phyloP scores from a whole-genome alignment of 2,797 vertebrate genomes.

The Loriculus beryllinus region DNA sequence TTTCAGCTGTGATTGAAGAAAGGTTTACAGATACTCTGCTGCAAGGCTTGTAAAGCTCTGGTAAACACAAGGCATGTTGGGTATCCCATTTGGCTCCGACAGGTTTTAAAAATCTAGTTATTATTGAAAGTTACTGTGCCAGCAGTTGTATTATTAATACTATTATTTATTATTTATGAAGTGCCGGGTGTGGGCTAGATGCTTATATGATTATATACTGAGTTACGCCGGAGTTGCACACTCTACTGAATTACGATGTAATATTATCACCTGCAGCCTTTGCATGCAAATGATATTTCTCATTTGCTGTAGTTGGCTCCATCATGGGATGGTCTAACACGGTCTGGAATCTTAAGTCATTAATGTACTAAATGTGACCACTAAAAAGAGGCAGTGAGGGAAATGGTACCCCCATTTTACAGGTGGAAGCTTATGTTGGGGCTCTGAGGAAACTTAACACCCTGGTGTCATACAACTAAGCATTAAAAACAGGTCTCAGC shows the following conservation, averaged over 20 bases:
- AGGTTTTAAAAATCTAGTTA: conserved; percentile 30
- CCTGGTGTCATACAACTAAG: background rate
- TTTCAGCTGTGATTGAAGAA: background rate
- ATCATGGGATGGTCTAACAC: background rate
- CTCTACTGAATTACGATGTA: conserved; percentile 13
- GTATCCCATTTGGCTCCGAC: background rate
- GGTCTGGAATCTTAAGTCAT: background rate
- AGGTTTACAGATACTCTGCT: background rate
- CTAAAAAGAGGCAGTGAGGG: background rate
- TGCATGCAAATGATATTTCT: conserved; percentile 28
- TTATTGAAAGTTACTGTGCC: conserved; percentile 28
- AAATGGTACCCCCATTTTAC: background rate
- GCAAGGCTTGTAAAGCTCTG: background rate
- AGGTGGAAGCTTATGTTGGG: background rate
- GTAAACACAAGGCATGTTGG: background rate
- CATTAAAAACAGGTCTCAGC: background rate
- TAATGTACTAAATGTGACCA: background rate
- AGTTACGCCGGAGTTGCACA: background rate
- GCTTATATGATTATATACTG: conserved; percentile 13
- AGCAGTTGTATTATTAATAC: conserved; percentile 53
- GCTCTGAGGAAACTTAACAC: background rate
- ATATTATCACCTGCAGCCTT: conserved; percentile 40
- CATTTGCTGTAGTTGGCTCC: background rate
- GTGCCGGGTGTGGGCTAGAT: conserved; percentile 16
- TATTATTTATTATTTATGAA: conserved; percentile 63